A percentile compares a stretch with the other conserved stretches of the same genome.
These are phyloP conservation scores for Silurus aristotelis DNA, from an alignment of 2,797 vertebrate species.

Conservation along the genomic window DNA sequence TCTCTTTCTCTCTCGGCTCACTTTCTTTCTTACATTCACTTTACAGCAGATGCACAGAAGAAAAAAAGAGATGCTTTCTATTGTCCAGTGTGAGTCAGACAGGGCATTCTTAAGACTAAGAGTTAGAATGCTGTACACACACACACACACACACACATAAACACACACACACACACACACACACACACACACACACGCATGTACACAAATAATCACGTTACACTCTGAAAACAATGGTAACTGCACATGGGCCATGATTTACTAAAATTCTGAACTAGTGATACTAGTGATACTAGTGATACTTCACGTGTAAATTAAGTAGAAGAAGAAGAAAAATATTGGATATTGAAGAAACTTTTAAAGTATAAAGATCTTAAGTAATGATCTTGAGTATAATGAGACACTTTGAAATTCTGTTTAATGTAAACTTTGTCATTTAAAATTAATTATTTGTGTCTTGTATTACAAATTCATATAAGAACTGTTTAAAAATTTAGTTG, in stretches of 20 bases:
- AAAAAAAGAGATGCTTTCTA: background rate
- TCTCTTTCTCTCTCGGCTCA: slow-evolving; percentile 48
- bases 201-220: background rate
- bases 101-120: slow-evolving; percentile 61
- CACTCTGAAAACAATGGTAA: background rate
- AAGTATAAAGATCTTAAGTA: too few relatives aligned
- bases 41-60: background rate
- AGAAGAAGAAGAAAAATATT: too few relatives aligned
- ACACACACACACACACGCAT: background rate
- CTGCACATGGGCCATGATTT: background rate
- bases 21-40: slow-evolving; percentile 5
- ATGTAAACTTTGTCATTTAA: too few relatives aligned
- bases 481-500: too few relatives aligned
- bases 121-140: background rate
- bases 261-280: background rate
- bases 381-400: too few relatives aligned
- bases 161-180: background rate
- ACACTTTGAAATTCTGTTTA: too few relatives aligned
- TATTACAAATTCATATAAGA: too few relatives aligned
- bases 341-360: too few relatives aligned
- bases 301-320: too few relatives aligned
- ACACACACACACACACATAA: background rate
- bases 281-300: too few relatives aligned
- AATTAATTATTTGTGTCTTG: too few relatives aligned
- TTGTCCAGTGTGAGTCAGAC: slow-evolving; percentile 55